Percentiles rank a stretch among this genome's conserved stretches.
Conservation (phyloP, 2,113 vertebrate species). For the Etia nguti region DNA sequence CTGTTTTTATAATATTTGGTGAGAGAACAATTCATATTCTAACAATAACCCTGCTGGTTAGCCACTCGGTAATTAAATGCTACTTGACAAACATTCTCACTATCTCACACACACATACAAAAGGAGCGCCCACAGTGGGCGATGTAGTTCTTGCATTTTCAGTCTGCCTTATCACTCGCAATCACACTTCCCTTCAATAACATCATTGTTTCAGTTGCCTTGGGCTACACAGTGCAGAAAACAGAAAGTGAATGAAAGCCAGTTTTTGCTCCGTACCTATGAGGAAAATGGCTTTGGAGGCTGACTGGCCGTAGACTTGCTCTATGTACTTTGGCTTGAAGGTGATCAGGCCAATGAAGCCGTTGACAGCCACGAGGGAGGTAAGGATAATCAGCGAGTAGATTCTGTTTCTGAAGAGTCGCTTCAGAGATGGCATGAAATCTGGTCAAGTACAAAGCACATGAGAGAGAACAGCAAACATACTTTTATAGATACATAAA, state of each 20-base stretch:
- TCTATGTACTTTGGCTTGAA: constrained; percentile 95
- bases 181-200: constrained; percentile 58
- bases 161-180: constrained; percentile 18
- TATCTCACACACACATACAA: neutral
- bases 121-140: neutral
- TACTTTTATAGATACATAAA: neutral
- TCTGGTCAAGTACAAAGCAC: constrained; percentile 62
- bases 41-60: neutral
- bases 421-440: constrained; percentile 85
- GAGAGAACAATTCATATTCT: neutral
- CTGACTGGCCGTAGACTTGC: constrained; percentile 85
- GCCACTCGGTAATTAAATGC: constrained; percentile 1
- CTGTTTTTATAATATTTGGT: neutral
- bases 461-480: neutral
- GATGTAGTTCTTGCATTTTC: neutral
- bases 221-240: neutral
- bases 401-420: constrained; percentile 81
- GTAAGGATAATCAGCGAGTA: constrained; percentile 81
- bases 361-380: constrained; percentile 81
- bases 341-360: constrained; percentile 93
- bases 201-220: constrained; percentile 41
- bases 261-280: constrained; percentile 75
- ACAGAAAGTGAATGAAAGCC: neutral
- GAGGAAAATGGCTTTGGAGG: constrained; percentile 87
- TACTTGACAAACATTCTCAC: neutral